Percentiles rank a stretch among this genome's conserved stretches.
Conservation (phyloP, 30 jellyfish, hydroid and myxozoan species). For the Hydractinia symbiolongicarpus region DNA sequence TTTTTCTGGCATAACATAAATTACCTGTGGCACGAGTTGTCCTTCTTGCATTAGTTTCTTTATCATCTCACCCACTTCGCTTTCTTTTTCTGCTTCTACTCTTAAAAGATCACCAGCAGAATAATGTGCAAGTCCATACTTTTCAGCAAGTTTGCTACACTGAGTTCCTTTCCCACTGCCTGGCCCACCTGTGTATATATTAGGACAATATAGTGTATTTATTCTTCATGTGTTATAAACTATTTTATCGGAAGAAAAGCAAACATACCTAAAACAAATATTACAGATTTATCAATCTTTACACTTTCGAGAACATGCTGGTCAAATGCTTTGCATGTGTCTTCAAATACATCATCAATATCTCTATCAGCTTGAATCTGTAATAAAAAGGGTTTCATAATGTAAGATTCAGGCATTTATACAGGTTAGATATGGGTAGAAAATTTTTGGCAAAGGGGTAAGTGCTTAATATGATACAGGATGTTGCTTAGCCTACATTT, state of each 20-base stretch:
- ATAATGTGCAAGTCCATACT: conserved; percentile 54
- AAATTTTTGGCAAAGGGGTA: too few relatives aligned
- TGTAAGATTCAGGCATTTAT: background rate
- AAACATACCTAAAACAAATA: conserved; percentile 69
- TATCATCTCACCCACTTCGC: conserved; percentile 55
- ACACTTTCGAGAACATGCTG: background rate
- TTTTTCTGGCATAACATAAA: background rate
- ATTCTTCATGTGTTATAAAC: background rate
- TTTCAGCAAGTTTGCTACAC: conserved; percentile 53
- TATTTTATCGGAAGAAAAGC: background rate
- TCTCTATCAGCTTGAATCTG: conserved; percentile 32
- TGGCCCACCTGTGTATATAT: conserved; percentile 77
- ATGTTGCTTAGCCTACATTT: too few relatives aligned
- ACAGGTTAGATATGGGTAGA: too few relatives aligned
- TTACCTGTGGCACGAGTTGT: conserved; percentile 91
- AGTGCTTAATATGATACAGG: too few relatives aligned
- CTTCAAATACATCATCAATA: conserved; percentile 32
- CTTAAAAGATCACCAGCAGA: conserved; percentile 88
- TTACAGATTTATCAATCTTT: conserved; percentile 33
- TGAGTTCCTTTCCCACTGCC: conserved; percentile 98
- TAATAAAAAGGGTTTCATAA: background rate
- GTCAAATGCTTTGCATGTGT: conserved; percentile 33
- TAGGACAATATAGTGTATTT: background rate
- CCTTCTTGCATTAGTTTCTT: conserved; percentile 68
- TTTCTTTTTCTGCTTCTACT: conserved; percentile 43